Conservation (phyloP, 1,140 invertebrate species). For the Mercenaria mercenaria region DNA sequence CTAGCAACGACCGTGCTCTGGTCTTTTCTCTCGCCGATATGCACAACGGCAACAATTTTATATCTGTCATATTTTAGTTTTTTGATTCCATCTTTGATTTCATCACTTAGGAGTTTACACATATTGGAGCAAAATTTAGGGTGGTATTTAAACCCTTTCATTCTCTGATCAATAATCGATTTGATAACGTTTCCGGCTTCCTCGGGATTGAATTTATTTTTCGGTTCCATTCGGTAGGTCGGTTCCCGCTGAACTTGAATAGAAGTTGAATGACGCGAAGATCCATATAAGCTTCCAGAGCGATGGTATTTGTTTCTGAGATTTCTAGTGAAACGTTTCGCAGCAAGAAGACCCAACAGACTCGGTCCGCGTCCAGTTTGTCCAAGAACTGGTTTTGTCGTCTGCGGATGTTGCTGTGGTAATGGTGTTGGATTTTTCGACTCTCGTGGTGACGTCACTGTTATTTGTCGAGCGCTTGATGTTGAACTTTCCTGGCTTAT, state of each 20-base stretch:
- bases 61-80: constrained; percentile 81
- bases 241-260: constrained; percentile 69
- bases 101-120: constrained; percentile 76
- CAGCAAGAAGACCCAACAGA: constrained; percentile 75
- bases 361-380: constrained; percentile 68
- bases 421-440: neutral
- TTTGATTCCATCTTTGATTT: constrained; percentile 80
- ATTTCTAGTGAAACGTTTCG: constrained; percentile 75
- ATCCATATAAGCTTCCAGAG: constrained; percentile 47
- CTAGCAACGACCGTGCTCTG: constrained; percentile 77
- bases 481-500: neutral
- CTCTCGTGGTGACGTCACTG: constrained; percentile 30
- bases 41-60: constrained; percentile 80
- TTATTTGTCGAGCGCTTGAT: neutral
- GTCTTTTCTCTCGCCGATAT: constrained; percentile 78
- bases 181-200: constrained; percentile 68
- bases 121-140: constrained; percentile 75
- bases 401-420: neutral
- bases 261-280: constrained; percentile 8
- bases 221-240: constrained; percentile 78
- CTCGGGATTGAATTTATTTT: constrained; percentile 69
- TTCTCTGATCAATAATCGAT: constrained; percentile 68
- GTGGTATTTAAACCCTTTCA: constrained; percentile 74
- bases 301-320: constrained; percentile 62
- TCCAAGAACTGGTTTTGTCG: constrained; percentile 49